phyloP scores from a whole-genome alignment of 2,888 invertebrate genomes.

The Nemotelus nigrinus region DNA sequence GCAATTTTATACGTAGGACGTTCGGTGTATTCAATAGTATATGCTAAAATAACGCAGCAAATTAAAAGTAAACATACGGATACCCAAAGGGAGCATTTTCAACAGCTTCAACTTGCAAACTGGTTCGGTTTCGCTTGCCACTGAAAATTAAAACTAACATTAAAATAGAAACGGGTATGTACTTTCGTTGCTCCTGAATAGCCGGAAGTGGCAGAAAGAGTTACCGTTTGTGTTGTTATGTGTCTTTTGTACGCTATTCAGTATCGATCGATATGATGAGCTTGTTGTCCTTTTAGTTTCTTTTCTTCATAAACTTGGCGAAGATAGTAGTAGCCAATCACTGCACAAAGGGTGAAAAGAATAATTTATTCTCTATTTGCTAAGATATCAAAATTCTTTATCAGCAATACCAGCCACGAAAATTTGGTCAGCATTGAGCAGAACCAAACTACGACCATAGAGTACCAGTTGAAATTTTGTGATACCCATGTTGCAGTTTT shows the following conservation, averaged over 20 bases:
- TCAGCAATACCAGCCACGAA: too few species aligned
- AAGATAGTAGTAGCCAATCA: too few species aligned
- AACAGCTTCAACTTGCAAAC: background rate
- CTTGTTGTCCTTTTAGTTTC: too few species aligned
- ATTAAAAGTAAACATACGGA: constrained; percentile 42
- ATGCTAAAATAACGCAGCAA: constrained; percentile 39
- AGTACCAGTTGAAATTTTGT: constrained; percentile 19
- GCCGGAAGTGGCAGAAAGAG: too few species aligned
- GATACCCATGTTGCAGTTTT: constrained; percentile 27
- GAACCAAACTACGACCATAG: background rate
- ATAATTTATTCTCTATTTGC: too few species aligned
- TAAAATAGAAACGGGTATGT: constrained; percentile 32
- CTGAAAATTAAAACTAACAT: constrained; percentile 41
- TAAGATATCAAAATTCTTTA: too few species aligned
- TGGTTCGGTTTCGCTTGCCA: constrained; percentile 3
- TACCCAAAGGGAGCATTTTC: constrained; percentile 33
- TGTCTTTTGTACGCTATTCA: too few species aligned
- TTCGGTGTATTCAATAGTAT: constrained; percentile 9
- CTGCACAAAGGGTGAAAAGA: too few species aligned
- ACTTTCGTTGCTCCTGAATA: background rate
- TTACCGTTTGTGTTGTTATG: too few species aligned
- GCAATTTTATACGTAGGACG: background rate
- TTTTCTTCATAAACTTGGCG: too few species aligned
- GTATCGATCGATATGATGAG: too few species aligned
- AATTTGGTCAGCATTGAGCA: background rate